These are phyloP conservation scores for Terebella lapidaria DNA, from an alignment of 2,888 invertebrate genomes.

Conservation along the genomic window DNA sequence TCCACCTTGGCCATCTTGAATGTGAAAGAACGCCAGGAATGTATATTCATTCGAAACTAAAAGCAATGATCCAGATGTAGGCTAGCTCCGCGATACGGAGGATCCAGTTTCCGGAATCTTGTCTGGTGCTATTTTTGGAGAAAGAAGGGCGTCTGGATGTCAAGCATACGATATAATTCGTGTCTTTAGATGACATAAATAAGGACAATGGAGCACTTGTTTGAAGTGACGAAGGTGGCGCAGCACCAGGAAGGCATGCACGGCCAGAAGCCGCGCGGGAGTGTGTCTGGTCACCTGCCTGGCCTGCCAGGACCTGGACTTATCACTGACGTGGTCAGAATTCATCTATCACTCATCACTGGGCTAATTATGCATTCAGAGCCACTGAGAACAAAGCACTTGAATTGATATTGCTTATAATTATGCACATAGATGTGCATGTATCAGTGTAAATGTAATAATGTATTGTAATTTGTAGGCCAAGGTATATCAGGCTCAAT, in stretches of 20 bases:
- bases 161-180: neutral
- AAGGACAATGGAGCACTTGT: conserved; percentile 5
- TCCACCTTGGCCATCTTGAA: too few relatives aligned
- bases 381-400: too few relatives aligned
- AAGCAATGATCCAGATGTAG: too few relatives aligned
- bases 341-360: too few relatives aligned
- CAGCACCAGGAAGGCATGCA: conserved; percentile 3
- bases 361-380: too few relatives aligned
- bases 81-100: neutral
- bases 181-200: neutral
- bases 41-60: too few relatives aligned
- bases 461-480: too few relatives aligned
- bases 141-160: neutral
- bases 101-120: neutral
- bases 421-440: neutral
- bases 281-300: neutral
- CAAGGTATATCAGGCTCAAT: too few relatives aligned
- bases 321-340: too few relatives aligned
- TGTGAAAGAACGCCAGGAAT: too few relatives aligned
- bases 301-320: neutral
- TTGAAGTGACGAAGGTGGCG: conserved; percentile 12
- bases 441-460: neutral
- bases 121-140: neutral
- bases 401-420: neutral
- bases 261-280: neutral